Evolutionary conservation across 2,888 invertebrate genomes (phyloP), one percentile per base, ranked within the genome.

Genomic region (Coelopa pilipes): DNA sequence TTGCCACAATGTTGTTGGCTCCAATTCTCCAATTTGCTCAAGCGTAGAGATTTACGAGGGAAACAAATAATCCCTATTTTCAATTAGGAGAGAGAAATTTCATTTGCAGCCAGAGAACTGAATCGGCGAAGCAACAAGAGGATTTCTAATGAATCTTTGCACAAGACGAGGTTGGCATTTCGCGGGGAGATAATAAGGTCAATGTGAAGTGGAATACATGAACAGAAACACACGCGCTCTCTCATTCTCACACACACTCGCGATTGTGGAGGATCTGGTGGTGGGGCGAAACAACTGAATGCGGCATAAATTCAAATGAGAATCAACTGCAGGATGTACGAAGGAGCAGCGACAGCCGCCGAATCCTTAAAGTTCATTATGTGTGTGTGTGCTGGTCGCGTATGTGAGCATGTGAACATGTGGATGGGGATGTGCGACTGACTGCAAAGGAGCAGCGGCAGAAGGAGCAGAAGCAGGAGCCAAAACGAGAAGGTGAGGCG

Each of bases 101-200:
- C 24, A 34, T 62, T 62, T 62, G 34, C 34, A 62, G 62, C 62
- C 46, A 69, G 59, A 69, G 34, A 15, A 69, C 59, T 57, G 34
- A 69, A 69, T 55, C 47, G 17, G 15, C 34, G 47, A 47, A 59
- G 59, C 55, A 57, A 55, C 57, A 69, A 69, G 57, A 57, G 17
- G 17, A 66, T 19, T n/a, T 19, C 21, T 21, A 49, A 17, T 50
- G 49, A 17, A 69, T 46, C 45, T 57, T 19, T 46, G 19, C 19
- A 69, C 57, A 70, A 49, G 49, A 34, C 62, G 60, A 24, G 34
- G 34, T 4, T 34, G 2, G 34, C 34, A 7, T 34, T 4, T 34
- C 45, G 68, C 55, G 45, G 9, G 50, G 49, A 60, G 50, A 70
- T 70, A 70, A 60, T 60, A 70, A 70, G 60, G 70, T 70, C 70